These are phyloP conservation scores for Cheilinus undulatus DNA, from an alignment of 2,113 vertebrate species.

Conservation along the genomic window DNA sequence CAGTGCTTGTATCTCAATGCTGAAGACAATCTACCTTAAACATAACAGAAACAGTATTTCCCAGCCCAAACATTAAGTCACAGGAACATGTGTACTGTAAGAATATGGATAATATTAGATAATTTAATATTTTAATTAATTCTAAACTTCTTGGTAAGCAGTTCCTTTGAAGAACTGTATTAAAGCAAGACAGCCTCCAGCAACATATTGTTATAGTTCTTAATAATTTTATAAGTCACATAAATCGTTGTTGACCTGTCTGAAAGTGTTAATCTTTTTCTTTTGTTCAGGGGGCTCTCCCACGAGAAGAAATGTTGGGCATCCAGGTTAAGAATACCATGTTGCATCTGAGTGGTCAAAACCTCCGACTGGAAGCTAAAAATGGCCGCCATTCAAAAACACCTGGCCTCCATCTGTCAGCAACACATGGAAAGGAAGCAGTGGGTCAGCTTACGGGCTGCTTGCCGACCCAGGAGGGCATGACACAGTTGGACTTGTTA, in stretches of 20 bases:
- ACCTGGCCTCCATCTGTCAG: constrained; percentile 79
- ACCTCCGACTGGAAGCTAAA: constrained; percentile 72
- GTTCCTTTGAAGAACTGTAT: too few species aligned
- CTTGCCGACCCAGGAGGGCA: constrained; percentile 28
- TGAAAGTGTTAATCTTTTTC: constrained; percentile 19
- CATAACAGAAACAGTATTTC: too few species aligned
- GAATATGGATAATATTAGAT: too few species aligned
- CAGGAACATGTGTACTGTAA: too few species aligned
- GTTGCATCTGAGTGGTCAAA: constrained; percentile 78
- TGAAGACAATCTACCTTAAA: too few species aligned
- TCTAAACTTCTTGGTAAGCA: too few species aligned
- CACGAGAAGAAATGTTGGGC: constrained; percentile 65
- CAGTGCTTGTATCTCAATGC: too few species aligned
- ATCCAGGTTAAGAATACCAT: constrained; percentile 73
- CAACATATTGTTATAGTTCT: neutral
- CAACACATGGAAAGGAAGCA: constrained; percentile 44
- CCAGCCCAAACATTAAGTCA: too few species aligned
- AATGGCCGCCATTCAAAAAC: constrained; percentile 66
- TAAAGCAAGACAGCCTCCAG: too few species aligned
- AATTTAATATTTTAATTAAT: too few species aligned
- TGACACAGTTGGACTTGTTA: constrained; percentile 44
- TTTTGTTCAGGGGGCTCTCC: constrained; percentile 66
- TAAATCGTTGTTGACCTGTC: neutral
- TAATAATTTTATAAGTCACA: neutral
- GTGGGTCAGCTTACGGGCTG: constrained; percentile 49